Evolutionary conservation across 2,797 vertebrate genomes (phyloP), one percentile per base, ranked within the genome.

Genomic region (Eupleurogrammus muticus): DNA sequence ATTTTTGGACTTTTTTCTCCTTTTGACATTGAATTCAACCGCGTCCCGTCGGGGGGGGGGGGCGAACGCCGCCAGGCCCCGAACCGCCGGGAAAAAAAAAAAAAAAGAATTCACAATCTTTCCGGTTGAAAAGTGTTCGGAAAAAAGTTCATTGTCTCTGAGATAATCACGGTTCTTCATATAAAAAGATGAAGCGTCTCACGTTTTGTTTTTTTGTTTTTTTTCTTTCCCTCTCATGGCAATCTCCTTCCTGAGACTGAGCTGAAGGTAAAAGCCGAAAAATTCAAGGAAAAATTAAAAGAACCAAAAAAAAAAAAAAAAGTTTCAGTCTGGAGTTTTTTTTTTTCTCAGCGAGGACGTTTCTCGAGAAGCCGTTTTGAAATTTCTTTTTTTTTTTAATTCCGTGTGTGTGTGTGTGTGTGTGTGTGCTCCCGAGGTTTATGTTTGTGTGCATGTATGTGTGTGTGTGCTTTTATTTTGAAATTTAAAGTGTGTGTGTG

Each of bases 191-290:
- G 86, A 90, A 89, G 86, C 42, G 60, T 81, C 80, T 88, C 84
- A 71, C 70, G n/a, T n/a, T n/a, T n/a, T n/a, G n/a, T n/a, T n/a
- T n/a, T n/a, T n/a, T n/a, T n/a, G n/a, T n/a, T n/a, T n/a, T n/a
- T 83, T 85, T 66, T 66, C 78, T 40, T 64, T 67, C 79, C 85
- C 84, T 83, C 80, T 85, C 85, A 75, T 89, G 93, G 90, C 89
- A 78, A 82, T 91, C 89, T 94, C 93, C 92, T 92, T 93, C 93
- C 94, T 92, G 93, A 94, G 93, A 93, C 89, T 82, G 90, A 92
- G 92, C 88, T 28, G 28, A 87, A 90, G 87, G 86, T 86, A 70
- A 28, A 28, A 91, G 88, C 89, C 87, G 74, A 44, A 79, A 90
- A n/a, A n/a, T n/a, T n/a, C n/a, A n/a, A n/a, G n/a, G n/a, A n/a